Percentiles rank a stretch among this genome's conserved stretches.
phyloP scores from a whole-genome alignment of 2,888 invertebrate genomes.

The Petrophora chlorosata region DNA sequence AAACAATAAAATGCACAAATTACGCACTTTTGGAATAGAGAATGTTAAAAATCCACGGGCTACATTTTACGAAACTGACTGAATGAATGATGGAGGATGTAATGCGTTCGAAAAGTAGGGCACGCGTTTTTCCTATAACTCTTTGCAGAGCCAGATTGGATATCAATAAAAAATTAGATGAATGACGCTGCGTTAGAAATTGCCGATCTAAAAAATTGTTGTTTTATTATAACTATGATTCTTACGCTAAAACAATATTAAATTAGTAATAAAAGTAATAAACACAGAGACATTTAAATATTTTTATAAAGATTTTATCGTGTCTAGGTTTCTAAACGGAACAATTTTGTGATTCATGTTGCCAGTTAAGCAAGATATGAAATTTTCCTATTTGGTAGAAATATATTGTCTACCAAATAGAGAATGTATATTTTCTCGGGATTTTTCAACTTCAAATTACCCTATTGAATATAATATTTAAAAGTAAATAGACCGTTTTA shows the following conservation, averaged over 20 bases:
- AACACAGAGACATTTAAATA: not conserved
- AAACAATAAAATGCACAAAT: conserved; percentile 57
- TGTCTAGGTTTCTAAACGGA: conserved; percentile 43
- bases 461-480: not conserved
- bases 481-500: no score
- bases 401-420: no score
- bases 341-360: conserved; percentile 31
- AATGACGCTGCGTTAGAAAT: not conserved
- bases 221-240: no score
- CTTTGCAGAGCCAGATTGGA: no score
- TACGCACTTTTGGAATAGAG: conserved; percentile 60
- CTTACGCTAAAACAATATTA: not conserved
- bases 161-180: no score
- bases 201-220: not conserved
- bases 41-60: conserved; percentile 60
- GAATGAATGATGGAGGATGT: conserved; percentile 46
- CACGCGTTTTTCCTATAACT: conserved; percentile 26
- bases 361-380: conserved; percentile 26
- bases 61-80: conserved; percentile 65
- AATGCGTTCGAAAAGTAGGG: conserved; percentile 50
- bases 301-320: no score
- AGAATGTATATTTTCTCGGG: no score
- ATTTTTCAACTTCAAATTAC: not conserved
- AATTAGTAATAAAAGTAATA: not conserved
- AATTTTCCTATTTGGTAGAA: conserved; percentile 32